Conservation (phyloP, 1,140 invertebrate genomes). For the Sitophilus oryzae region DNA sequence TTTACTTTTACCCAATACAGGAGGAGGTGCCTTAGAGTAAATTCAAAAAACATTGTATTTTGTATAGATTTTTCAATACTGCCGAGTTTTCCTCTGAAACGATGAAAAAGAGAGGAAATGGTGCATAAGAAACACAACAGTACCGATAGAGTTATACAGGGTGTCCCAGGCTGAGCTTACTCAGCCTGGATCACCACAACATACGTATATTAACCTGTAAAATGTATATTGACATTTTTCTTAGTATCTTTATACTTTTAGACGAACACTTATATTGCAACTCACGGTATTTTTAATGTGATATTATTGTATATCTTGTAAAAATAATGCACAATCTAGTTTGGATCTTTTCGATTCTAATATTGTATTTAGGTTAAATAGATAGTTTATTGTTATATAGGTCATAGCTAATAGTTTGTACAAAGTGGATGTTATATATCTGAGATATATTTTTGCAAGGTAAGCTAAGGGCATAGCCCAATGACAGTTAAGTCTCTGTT, state of each 20-base stretch:
- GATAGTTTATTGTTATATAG: not conserved
- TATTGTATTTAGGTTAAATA: no score
- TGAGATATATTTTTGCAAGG: no score
- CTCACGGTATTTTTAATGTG: conserved; percentile 17
- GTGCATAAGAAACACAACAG: no score
- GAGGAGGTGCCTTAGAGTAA: conserved; percentile 58
- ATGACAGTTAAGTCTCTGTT: no score
- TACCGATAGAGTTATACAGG: no score
- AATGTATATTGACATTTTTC: not conserved
- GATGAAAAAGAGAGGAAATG: no score
- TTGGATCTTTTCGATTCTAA: not conserved
- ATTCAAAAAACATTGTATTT: not conserved
- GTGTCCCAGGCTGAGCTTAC: no score
- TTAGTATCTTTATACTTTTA: no score
- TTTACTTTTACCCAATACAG: conserved; percentile 60
- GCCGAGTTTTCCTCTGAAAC: no score
- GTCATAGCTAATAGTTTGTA: not conserved
- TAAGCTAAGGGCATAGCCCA: no score
- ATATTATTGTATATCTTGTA: conserved; percentile 17
- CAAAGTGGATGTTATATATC: not conserved
- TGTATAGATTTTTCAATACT: not conserved
- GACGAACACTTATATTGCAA: not conserved
- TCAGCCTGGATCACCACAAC: no score
- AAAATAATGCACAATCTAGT: conserved; percentile 2
- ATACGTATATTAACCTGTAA: conserved; percentile 6